phyloP scores from a whole-genome alignment of 2,888 invertebrate species.

The Xanthorhoe designata region DNA sequence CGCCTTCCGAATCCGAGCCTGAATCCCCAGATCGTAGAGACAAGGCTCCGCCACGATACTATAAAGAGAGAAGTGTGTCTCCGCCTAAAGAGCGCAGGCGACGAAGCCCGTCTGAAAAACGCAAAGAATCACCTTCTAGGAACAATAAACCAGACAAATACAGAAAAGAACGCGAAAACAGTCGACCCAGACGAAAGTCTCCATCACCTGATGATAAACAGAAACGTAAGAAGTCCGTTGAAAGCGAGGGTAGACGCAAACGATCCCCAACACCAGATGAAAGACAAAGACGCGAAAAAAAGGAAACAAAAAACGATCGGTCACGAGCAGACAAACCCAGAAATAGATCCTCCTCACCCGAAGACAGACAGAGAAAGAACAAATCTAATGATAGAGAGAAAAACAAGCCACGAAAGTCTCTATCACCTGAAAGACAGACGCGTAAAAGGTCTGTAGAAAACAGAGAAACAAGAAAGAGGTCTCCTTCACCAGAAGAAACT shows the following conservation, averaged over 20 bases:
- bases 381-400: slow-evolving; percentile 28
- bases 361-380: slow-evolving; percentile 18
- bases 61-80: slow-evolving; percentile 55
- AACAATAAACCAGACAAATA: slow-evolving; percentile 60
- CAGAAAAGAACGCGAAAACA: slow-evolving; percentile 55
- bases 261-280: slow-evolving; percentile 26
- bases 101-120: slow-evolving; percentile 59
- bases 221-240: slow-evolving; percentile 26
- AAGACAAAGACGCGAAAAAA: slow-evolving; percentile 25
- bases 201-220: slow-evolving; percentile 24
- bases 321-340: slow-evolving; percentile 13
- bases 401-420: slow-evolving; percentile 18
- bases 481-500: slow-evolving; percentile 16
- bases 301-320: slow-evolving; percentile 16
- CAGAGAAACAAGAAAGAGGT: slow-evolving; percentile 16
- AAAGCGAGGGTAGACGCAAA: slow-evolving; percentile 15
- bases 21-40: slow-evolving; percentile 61
- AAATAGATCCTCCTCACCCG: slow-evolving; percentile 23
- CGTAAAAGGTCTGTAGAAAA: slow-evolving; percentile 21
- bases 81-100: slow-evolving; percentile 53
- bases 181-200: slow-evolving; percentile 45
- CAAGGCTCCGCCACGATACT: slow-evolving; percentile 53
- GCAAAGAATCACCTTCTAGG: slow-evolving; percentile 55
- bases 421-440: slow-evolving; percentile 5
- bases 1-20: slow-evolving; percentile 67